phyloP scores from a whole-genome alignment of 2,797 vertebrate species.

The Ateles fusciceps region DNA sequence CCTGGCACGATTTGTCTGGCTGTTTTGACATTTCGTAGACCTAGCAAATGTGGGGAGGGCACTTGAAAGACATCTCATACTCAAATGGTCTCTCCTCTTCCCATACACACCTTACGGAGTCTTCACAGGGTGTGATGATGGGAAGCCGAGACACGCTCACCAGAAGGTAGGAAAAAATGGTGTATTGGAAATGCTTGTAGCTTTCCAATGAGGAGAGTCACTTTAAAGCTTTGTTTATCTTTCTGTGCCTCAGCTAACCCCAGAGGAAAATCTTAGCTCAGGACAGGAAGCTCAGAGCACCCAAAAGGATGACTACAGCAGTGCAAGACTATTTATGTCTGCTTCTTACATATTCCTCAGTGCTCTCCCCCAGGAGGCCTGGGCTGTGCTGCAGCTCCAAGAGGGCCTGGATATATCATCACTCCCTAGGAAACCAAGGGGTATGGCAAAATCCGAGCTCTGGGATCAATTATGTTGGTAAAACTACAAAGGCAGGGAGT shows the following conservation, averaged over 20 bases:
- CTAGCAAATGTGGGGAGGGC: background rate
- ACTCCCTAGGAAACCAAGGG: constrained; percentile 63
- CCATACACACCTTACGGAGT: background rate
- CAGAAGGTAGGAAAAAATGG: background rate
- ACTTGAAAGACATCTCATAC: background rate
- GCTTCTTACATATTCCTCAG: background rate
- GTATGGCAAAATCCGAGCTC: constrained; percentile 15
- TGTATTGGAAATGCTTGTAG: background rate
- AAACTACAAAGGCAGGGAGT: constrained; percentile 43
- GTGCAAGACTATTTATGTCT: constrained; percentile 59
- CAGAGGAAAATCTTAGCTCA: constrained; percentile 58
- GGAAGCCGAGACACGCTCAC: background rate
- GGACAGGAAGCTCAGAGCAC: constrained; percentile 72
- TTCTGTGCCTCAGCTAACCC: constrained; percentile 21
- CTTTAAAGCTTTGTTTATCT: constrained; percentile 71
- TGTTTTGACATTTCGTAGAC: constrained; percentile 11
- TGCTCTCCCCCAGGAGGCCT: background rate
- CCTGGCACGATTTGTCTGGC: background rate
- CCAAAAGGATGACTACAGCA: constrained; percentile 54
- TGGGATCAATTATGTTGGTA: constrained; percentile 73
- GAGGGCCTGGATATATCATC: background rate
- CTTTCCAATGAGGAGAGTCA: background rate
- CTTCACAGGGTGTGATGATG: background rate
- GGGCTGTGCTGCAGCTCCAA: background rate
- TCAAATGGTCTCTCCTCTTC: background rate